Evolutionary conservation across 2,888 invertebrate species (phyloP), one percentile per base, ranked within the genome.

Genomic region (Stenotaenia linearis): DNA sequence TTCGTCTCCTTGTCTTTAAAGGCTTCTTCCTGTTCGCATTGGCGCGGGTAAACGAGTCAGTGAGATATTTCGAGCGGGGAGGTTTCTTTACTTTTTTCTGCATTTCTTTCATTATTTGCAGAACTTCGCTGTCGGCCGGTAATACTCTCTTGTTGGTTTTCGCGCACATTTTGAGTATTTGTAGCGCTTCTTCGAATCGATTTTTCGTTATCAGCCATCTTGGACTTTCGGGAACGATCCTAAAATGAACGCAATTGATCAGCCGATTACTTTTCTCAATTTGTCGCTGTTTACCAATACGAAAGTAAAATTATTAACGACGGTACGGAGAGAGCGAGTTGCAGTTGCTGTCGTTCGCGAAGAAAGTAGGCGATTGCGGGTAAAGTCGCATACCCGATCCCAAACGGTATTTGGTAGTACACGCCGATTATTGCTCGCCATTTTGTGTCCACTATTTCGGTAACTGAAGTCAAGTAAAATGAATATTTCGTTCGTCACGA

Each of bases 381-480:
- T 76, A 93, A 92, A 28, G 90, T 88, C 83, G 93, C 90, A 84
- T 93, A 93, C 61, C 92, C 91, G 78, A 93, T 85, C 18, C 93
- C 92, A 81, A 93, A 89, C 80, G 93, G 93, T 85, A 93, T 92
- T 84, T 93, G 89, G 86, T 93, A 93, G 83, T 92, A 92, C 80
- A 93, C 92, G 79, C 93, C 93, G 1, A 93, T 91, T 80, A 93
- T 91, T 2, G 92, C 93, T 81, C 93, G 89, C 92, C 93, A 93
- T 83, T 91, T 91, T 1, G 93, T 92, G 21, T 92, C 92, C 3
- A 93, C 92, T 79, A 92, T 87, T 85, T 93, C 93, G 83, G 93
- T 92, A 45, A 92, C 91, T 86, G 80, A 45, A 5, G 21, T 12
- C 7, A 28, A 69, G 28, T n/a, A 69, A 69, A 69, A 69, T n/a